Evolutionary conservation across 2,888 invertebrate species (phyloP).

Genomic region (Limulus polyphemus): DNA sequence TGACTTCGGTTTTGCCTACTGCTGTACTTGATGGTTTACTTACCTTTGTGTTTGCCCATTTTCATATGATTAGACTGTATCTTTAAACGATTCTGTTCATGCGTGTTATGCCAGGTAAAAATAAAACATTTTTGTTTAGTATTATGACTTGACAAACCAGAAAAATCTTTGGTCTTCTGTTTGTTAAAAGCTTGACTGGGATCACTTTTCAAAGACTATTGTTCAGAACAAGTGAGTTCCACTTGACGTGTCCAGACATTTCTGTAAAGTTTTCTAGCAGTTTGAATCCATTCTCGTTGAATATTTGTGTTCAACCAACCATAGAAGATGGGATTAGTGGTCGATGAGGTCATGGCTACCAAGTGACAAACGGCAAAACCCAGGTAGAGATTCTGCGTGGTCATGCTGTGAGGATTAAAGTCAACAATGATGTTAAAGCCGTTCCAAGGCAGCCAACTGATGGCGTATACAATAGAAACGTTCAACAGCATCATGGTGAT

Average conservation of each 20-base stretch:
- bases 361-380: slow-evolving; percentile 44
- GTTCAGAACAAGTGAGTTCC: too few relatives aligned
- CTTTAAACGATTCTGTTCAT: too few relatives aligned
- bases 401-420: slow-evolving; percentile 30
- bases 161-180: too few relatives aligned
- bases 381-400: slow-evolving; percentile 32
- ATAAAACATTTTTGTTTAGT: too few relatives aligned
- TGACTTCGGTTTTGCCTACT: too few relatives aligned
- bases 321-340: slow-evolving; percentile 48
- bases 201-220: background rate
- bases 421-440: slow-evolving; percentile 42
- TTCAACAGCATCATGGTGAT: slow-evolving; percentile 41
- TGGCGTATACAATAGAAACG: slow-evolving; percentile 44
- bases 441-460: slow-evolving; percentile 48
- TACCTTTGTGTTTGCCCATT: too few relatives aligned
- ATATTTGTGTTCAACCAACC: slow-evolving; percentile 50
- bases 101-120: too few relatives aligned
- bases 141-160: too few relatives aligned
- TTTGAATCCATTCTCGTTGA: slow-evolving; percentile 38
- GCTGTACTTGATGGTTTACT: too few relatives aligned
- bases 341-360: slow-evolving; percentile 46
- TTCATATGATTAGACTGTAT: too few relatives aligned
- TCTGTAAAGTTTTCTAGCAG: too few relatives aligned
- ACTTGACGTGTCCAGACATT: too few relatives aligned
- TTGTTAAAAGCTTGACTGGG: background rate